phyloP scores from a whole-genome alignment of 2,888 invertebrate genomes.

The Liopterus haemorrhoidalis region DNA sequence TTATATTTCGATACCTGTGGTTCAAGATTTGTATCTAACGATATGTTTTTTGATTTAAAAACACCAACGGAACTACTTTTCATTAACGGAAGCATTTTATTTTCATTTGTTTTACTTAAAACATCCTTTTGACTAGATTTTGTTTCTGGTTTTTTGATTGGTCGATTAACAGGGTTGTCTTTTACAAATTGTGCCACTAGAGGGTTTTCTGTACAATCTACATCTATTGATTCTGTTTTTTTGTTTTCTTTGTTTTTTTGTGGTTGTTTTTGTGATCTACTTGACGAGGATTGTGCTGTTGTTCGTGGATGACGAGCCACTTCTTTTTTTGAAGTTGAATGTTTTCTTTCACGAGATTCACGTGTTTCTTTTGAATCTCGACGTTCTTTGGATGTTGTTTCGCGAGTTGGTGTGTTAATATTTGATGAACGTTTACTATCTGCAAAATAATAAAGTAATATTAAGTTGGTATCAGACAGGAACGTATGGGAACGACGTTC shows the following conservation, averaged over 20 bases:
- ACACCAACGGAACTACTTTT: slow-evolving; percentile 16
- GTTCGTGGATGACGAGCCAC: slow-evolving; percentile 10
- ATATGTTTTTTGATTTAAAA: slow-evolving; percentile 14
- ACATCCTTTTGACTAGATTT: slow-evolving; percentile 25
- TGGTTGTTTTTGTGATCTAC: slow-evolving; percentile 15
- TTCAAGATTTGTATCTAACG: neutral
- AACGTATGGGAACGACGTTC: too few relatives aligned
- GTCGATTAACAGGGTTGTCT: slow-evolving; percentile 37
- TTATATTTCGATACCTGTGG: slow-evolving; percentile 28
- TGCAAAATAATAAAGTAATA: too few relatives aligned
- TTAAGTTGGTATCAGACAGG: too few relatives aligned
- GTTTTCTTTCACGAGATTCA: slow-evolving; percentile 11
- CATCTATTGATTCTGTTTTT: slow-evolving; percentile 5
- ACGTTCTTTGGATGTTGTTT: slow-evolving; percentile 13
- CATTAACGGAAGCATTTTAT: slow-evolving; percentile 12
- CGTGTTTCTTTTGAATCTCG: too few relatives aligned
- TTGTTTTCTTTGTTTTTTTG: slow-evolving; percentile 18
- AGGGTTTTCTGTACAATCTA: slow-evolving; percentile 35
- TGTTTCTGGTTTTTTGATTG: slow-evolving; percentile 17
- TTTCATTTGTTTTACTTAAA: slow-evolving; percentile 18
- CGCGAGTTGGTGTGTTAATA: slow-evolving; percentile 10
- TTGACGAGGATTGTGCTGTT: slow-evolving; percentile 12
- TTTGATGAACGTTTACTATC: neutral
- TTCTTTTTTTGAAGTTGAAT: slow-evolving; percentile 9
- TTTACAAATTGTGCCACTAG: slow-evolving; percentile 40